phyloP scores from a whole-genome alignment of 2,113 vertebrate genomes.

The Dunckerocampus dactyliophorus region DNA sequence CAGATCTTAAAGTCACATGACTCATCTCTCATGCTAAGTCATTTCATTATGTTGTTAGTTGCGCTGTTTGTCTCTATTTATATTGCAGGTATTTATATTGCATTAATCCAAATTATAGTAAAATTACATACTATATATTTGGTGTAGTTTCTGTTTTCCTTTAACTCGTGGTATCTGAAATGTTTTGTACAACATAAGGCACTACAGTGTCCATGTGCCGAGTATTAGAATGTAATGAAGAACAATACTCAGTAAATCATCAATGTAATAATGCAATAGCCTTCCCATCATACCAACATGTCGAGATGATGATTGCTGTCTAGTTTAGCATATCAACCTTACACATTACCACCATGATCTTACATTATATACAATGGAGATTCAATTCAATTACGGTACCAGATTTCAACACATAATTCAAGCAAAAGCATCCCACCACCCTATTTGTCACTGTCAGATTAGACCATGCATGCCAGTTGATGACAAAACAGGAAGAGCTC shows the following conservation, averaged over 20 bases:
- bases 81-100: too few species aligned
- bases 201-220: too few species aligned
- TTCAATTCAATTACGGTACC: neutral
- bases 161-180: too few species aligned
- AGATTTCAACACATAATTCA: neutral
- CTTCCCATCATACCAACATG: neutral
- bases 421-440: neutral
- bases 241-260: too few species aligned
- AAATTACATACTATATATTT: too few species aligned
- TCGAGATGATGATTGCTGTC: neutral
- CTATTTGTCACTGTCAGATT: neutral
- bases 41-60: too few species aligned
- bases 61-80: too few species aligned
- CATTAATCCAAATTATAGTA: too few species aligned
- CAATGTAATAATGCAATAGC: neutral
- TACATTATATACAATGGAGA: slow-evolving; percentile 2
- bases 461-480: neutral
- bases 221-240: too few species aligned
- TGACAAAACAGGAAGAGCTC: neutral
- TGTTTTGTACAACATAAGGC: too few species aligned
- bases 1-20: slow-evolving; percentile 18
- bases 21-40: slow-evolving; percentile 9
- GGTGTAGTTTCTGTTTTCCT: too few species aligned
- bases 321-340: neutral
- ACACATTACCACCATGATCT: neutral